phyloP scores from a whole-genome alignment of 2,888 invertebrate species.

The Amitus sp. region DNA sequence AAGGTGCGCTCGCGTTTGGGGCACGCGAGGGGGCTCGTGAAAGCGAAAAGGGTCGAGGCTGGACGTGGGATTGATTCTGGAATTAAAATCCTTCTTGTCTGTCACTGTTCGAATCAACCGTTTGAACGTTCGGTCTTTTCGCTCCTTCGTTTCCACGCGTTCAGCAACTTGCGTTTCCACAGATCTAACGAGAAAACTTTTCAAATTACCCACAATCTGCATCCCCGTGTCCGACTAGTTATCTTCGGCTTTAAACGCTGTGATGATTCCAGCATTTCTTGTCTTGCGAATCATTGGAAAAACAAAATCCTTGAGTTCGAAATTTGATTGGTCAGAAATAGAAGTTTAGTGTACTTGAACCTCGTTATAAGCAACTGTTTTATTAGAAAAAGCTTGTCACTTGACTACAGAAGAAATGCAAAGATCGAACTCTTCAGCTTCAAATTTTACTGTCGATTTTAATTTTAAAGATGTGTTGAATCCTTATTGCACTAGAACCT shows the following conservation, averaged over 20 bases:
- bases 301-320: no score
- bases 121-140: constrained; percentile 25
- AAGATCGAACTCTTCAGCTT: no score
- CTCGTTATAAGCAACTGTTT: no score
- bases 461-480: no score
- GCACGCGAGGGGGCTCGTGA: constrained; percentile 23
- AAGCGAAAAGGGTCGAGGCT: constrained; percentile 10
- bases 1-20: constrained; percentile 25
- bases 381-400: no score
- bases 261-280: neutral
- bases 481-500: no score
- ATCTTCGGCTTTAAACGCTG: constrained; percentile 7
- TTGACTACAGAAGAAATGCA: no score
- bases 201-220: constrained; percentile 54
- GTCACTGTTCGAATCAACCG: constrained; percentile 39
- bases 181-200: constrained; percentile 62
- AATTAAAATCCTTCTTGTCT: constrained; percentile 49
- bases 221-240: constrained; percentile 30
- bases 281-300: neutral
- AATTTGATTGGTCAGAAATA: no score
- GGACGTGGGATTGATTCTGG: constrained; percentile 46
- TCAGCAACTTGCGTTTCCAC: constrained; percentile 44
- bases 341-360: no score
- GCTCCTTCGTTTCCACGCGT: constrained; percentile 29
- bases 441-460: no score